These are phyloP conservation scores for Bellardia pandia DNA, from an alignment of 2,888 invertebrate genomes.

Conservation along the genomic window DNA sequence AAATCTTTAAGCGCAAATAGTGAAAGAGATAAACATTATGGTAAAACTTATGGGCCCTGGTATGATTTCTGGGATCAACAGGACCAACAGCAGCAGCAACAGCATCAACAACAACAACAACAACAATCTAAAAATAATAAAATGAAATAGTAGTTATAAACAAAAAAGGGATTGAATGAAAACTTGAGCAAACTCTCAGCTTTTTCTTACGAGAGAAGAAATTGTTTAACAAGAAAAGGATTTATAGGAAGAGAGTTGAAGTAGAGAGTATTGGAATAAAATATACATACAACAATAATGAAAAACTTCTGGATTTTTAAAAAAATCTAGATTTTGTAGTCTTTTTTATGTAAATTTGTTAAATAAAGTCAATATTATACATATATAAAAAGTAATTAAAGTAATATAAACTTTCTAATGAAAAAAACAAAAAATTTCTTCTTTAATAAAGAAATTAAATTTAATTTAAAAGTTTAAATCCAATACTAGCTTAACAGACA, in stretches of 20 bases:
- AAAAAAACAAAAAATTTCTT: too few species aligned
- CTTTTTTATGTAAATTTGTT: too few species aligned
- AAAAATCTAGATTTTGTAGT: too few species aligned
- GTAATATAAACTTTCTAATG: too few species aligned
- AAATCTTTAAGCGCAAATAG: slow-evolving; percentile 44
- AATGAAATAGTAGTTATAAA: slow-evolving; percentile 75
- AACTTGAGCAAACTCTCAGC: slow-evolving; percentile 74
- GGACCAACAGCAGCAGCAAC: slow-evolving; percentile 76
- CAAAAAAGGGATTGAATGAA: neutral
- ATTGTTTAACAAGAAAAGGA: slow-evolving; percentile 72
- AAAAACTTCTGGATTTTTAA: neutral
- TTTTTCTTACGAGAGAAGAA: slow-evolving; percentile 81
- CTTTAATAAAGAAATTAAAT: neutral
- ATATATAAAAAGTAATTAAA: too few species aligned
- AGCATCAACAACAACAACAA: slow-evolving; percentile 78
- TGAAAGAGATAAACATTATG: slow-evolving; percentile 76
- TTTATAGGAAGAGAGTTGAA: neutral
- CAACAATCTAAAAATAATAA: slow-evolving; percentile 76
- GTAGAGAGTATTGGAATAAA: too few species aligned
- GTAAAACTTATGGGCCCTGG: slow-evolving; percentile 93
- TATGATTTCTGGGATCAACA: slow-evolving; percentile 91
- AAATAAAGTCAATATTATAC: too few species aligned
- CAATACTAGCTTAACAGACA: neutral
- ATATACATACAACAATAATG: neutral
- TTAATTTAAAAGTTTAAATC: neutral